Conservation (phyloP, 2,888 invertebrate genomes). For the Hoplodrina blanda region DNA sequence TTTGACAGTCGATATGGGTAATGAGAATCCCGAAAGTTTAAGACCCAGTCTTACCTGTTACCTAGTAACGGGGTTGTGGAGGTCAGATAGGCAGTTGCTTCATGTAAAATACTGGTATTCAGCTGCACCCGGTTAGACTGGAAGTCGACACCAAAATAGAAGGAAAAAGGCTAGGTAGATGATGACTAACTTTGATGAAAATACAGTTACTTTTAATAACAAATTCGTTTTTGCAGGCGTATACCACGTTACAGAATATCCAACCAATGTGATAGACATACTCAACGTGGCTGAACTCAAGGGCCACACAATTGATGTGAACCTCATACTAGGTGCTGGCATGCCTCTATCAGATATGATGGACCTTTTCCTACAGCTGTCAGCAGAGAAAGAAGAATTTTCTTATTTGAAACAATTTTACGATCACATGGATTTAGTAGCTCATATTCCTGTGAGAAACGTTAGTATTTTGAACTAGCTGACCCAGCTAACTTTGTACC, state of each 20-base stretch:
- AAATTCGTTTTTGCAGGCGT: slow-evolving; percentile 74
- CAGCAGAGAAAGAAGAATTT: slow-evolving; percentile 84
- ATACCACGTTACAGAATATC: slow-evolving; percentile 79
- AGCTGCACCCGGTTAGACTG: too few species aligned
- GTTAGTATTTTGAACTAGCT: slow-evolving; percentile 84
- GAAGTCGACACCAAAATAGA: too few species aligned
- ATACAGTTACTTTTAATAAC: background rate
- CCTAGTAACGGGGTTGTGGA: too few species aligned
- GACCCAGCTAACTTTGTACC: too few species aligned
- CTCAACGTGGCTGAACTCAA: slow-evolving; percentile 79
- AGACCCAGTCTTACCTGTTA: too few species aligned
- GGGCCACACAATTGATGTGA: slow-evolving; percentile 75
- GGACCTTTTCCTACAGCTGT: slow-evolving; percentile 79
- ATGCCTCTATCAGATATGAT: slow-evolving; percentile 81
- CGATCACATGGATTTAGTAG: slow-evolving; percentile 93
- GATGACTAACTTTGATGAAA: too few species aligned
- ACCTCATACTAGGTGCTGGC: slow-evolving; percentile 81
- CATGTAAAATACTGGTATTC: too few species aligned
- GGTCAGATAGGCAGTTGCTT: too few species aligned
- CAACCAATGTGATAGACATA: slow-evolving; percentile 80
- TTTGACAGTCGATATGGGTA: too few species aligned
- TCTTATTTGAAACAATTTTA: slow-evolving; percentile 91
- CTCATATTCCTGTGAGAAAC: slow-evolving; percentile 93
- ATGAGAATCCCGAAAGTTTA: too few species aligned
- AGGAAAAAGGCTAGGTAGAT: too few species aligned